A percentile compares a stretch with the other conserved stretches of the same genome.
Evolutionary conservation across 2,797 vertebrate genomes (phyloP).

Genomic region (Cuniculus paca): DNA sequence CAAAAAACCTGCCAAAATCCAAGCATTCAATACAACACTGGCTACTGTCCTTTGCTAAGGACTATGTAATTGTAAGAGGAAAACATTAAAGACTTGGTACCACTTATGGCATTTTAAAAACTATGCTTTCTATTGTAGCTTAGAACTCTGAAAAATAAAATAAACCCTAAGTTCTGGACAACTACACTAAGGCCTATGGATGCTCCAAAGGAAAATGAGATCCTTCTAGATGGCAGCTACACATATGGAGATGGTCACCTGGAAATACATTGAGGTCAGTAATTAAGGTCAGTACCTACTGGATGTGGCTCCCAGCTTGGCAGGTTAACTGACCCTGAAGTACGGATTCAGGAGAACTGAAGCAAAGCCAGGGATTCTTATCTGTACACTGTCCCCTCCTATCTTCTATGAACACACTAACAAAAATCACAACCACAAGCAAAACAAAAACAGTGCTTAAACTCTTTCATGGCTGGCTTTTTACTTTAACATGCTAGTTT

Average conservation of each 20-base stretch:
- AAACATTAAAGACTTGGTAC: background rate
- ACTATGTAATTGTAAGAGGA: conserved; percentile 3
- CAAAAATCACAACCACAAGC: conserved; percentile 1
- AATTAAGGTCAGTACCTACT: background rate
- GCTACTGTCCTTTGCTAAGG: background rate
- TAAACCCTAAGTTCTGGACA: background rate
- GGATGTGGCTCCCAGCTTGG: background rate
- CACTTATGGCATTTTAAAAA: conserved; percentile 34
- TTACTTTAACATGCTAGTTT: conserved; percentile 8
- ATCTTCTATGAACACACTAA: background rate
- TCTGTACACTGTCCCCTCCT: background rate
- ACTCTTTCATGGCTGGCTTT: background rate
- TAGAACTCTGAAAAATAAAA: conserved; percentile 6
- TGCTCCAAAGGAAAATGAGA: background rate
- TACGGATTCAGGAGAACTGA: background rate
- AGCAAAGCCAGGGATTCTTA: background rate
- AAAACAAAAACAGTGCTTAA: conserved; percentile 13
- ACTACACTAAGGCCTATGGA: background rate
- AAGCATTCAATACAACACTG: background rate
- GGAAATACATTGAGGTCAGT: background rate
- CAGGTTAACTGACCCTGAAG: background rate
- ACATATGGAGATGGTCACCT: background rate
- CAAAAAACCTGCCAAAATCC: background rate
- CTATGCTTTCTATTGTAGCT: background rate
- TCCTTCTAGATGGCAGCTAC: background rate